phyloP scores from a whole-genome alignment of 2,113 vertebrate genomes.

The Beaufortia kweichowensis region DNA sequence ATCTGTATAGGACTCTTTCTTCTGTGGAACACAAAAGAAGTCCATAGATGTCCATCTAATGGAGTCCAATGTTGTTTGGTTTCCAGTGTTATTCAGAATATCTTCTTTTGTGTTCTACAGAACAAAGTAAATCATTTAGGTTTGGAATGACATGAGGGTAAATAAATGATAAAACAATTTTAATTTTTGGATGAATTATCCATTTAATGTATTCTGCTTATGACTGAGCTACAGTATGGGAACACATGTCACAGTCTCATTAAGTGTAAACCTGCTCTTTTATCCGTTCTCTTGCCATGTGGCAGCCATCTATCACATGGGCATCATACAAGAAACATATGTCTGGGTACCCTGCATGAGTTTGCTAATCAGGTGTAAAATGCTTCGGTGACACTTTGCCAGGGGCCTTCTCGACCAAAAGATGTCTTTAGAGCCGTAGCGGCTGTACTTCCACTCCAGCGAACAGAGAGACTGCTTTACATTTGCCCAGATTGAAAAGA shows the following conservation, averaged over 20 bases:
- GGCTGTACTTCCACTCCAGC: constrained; percentile 66
- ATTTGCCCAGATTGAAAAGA: constrained; percentile 69
- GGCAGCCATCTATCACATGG: constrained; percentile 45
- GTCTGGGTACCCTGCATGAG: constrained; percentile 66
- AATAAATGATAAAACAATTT: no score
- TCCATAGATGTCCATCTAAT: no score
- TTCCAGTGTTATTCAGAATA: no score
- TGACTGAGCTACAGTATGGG: no score
- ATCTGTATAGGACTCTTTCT: no score
- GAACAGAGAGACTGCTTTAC: constrained; percentile 54
- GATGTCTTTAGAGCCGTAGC: constrained; percentile 45
- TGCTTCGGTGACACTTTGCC: constrained; percentile 59
- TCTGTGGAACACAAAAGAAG: no score
- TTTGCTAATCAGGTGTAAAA: constrained; percentile 78
- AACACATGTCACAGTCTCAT: no score
- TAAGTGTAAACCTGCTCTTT: constrained; percentile 36
- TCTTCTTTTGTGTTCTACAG: no score
- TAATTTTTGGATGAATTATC: no score
- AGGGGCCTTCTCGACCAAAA: constrained; percentile 47
- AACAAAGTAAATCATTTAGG: no score
- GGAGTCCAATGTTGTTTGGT: no score
- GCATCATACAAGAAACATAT: constrained; percentile 63
- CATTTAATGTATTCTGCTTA: not conserved
- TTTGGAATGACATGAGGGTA: no score
- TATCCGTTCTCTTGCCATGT: constrained; percentile 57